Base-by-base conservation (phyloP, 2,113 vertebrate genomes). In the Tachysurus vachellii region DNA sequence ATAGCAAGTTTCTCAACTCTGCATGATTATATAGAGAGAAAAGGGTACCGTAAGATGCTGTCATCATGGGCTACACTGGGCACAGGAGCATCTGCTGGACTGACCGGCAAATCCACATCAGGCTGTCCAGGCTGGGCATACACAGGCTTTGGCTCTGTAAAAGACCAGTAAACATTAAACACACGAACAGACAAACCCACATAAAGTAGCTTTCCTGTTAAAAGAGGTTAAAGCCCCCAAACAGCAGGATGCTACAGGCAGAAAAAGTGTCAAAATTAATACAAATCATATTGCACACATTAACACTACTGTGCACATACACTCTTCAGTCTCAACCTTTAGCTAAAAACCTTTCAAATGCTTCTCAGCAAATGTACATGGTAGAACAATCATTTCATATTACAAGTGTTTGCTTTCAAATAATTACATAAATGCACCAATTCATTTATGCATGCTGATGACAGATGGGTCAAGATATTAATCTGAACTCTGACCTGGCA, bases 41-140 rank as follows among this genome's bases (percentile, higher is more conserved):
- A 75, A 13, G 21, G 12, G 7, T 94, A 99, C 98, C 98, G 94
- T 86, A 99, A 95, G 90, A 99, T 97, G 82, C 98, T 97, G 88
- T 99, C 98, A 90, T 99, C 98, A 50, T 98, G 97, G 36, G 97
- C 94, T 88, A 96, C 96, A 83, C 95, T 99, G 82, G 97, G 97
- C 71, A 97, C 95, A 44, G 97, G 96, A 68, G 97, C 98, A 88
- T 99, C 98, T 85, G 98, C 96, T 4, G 98, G 98, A 91, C 98
- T 99, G 86, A 99, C 98, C 17, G 98, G 98, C 89, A 99, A 95
- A 94, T 99, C 98, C 87, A 99, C 98, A 47, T 99, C 98, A 66
- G 98, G 98, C 89, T 99, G 98, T 57, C 98, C 98, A 59, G 97
- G 96, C 91, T 99, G 98, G 88, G 98, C 97, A 87, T 99, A 99